Conservation (phyloP, 2,113 vertebrate genomes). For the Passer domesticus region DNA sequence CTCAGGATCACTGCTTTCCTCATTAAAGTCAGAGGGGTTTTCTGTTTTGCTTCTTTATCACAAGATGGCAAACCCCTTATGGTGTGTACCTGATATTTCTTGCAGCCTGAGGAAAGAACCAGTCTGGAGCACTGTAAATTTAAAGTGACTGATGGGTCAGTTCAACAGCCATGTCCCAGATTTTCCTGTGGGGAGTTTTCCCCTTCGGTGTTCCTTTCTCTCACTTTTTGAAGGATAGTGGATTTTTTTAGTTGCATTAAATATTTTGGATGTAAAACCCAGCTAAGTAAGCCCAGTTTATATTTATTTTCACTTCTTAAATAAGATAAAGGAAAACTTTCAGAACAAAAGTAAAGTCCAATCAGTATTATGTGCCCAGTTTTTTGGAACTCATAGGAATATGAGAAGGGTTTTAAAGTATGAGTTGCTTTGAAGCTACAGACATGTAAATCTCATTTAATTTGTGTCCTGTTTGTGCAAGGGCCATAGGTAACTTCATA, state of each 20-base stretch:
- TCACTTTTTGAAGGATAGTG: not conserved
- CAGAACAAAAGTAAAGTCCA: not conserved
- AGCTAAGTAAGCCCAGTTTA: not conserved
- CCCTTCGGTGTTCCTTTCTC: not conserved
- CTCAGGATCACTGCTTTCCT: not conserved
- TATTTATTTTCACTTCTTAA: not conserved
- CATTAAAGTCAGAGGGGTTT: accelerated
- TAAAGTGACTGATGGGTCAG: not conserved
- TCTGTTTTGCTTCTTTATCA: not conserved
- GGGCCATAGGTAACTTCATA: not conserved
- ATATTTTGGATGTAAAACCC: not conserved
- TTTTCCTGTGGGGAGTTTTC: not conserved
- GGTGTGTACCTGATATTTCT: not conserved
- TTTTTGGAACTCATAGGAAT: not conserved
- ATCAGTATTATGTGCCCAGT: not conserved
- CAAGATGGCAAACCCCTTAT: not conserved
- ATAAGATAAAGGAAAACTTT: not conserved
- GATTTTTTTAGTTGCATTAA: not conserved
- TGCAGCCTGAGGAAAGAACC: constrained; percentile 50
- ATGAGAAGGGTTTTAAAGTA: not conserved
- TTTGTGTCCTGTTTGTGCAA: not conserved
- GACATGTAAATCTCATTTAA: not conserved
- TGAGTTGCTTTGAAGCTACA: not conserved
- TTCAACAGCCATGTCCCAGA: not conserved
- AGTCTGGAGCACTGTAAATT: not conserved